Conservation (phyloP, 2,113 vertebrate species). For the Choloepus hoffmanni region DNA sequence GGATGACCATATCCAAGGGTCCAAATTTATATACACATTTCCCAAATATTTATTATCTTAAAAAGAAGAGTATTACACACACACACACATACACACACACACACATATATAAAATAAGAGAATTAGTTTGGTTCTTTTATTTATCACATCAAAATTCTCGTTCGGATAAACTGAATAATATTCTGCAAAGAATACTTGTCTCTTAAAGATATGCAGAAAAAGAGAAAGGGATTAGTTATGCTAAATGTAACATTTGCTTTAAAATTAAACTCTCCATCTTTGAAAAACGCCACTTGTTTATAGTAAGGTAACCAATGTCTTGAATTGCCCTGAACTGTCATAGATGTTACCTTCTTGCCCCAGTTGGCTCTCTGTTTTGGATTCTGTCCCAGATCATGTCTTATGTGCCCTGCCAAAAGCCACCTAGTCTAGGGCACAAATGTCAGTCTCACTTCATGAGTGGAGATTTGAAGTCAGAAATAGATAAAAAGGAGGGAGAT, state of each 20-base stretch:
- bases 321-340: not conserved
- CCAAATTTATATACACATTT: not conserved
- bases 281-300: not conserved
- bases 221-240: not conserved
- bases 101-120: not conserved
- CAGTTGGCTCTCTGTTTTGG: not conserved
- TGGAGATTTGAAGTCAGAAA: slow-evolving; percentile 24
- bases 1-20: not conserved
- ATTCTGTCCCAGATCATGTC: not conserved
- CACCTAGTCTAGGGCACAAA: slow-evolving; percentile 22
- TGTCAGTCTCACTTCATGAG: not conserved
- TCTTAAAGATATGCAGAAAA: slow-evolving; percentile 4
- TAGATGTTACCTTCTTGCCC: not conserved
- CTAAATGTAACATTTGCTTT: not conserved
- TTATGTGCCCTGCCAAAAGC: not conserved
- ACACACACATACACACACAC: too few species aligned
- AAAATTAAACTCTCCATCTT: slow-evolving; percentile 40
- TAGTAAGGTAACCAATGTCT: not conserved
- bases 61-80: not conserved
- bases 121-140: slow-evolving; percentile 11
- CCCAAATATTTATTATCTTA: not conserved
- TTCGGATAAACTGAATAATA: not conserved
- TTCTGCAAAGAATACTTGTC: not conserved
- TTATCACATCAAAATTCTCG: slow-evolving; percentile 8
- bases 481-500: not conserved